Evolutionary conservation across 1,140 invertebrate species (phyloP), one percentile per base, ranked within the genome.

Genomic region (Rhagoletis zephyria): DNA sequence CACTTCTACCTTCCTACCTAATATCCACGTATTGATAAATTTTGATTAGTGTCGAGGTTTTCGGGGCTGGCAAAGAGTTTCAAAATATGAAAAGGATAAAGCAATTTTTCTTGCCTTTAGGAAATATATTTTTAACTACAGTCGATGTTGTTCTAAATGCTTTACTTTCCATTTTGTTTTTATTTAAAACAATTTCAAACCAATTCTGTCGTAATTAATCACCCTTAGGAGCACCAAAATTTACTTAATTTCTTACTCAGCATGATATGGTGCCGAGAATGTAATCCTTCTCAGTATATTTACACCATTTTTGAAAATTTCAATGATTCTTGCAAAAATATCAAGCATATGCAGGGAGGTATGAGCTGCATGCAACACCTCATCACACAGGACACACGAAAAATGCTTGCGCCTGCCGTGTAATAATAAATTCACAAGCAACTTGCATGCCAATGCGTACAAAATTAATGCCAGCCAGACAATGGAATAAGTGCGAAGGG

Each of bases 381-480:
- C 64, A 67, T 30, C 30, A 30, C 64, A 16, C 6, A 10, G 19
- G 6, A 40, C 16, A 12, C 4, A 63, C 61, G 61, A 4, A 67
- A 67, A 67, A 30, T 40, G n/a, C 64, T 63, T 10, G 30, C 3
- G 10, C 64, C 30, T 67, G 16, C n/a, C 30, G n/a, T 10, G 6
- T 40, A 67, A 67, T 67, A 67, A 67, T 67, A 67, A 67, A 67
- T 67, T 67, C 64, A 40, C 6, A n/a, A 81, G 30, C 14, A 81
- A 59, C 48, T 45, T 7, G 19, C 45, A 81, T 81, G n/a, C 74
- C 74, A 56, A 81, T 7, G 48, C 74, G 74, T 81, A 81, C 74
- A 16, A 81, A 81, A 81, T 81, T 81, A 81, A 81, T 81, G 74
- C n/a, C 74, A 59, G 74, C n/a, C 74, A 59, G 74, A 81, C 74